Evolutionary conservation across 1,140 invertebrate genomes (phyloP).

Genomic region (Drosophila nigromelanica): DNA sequence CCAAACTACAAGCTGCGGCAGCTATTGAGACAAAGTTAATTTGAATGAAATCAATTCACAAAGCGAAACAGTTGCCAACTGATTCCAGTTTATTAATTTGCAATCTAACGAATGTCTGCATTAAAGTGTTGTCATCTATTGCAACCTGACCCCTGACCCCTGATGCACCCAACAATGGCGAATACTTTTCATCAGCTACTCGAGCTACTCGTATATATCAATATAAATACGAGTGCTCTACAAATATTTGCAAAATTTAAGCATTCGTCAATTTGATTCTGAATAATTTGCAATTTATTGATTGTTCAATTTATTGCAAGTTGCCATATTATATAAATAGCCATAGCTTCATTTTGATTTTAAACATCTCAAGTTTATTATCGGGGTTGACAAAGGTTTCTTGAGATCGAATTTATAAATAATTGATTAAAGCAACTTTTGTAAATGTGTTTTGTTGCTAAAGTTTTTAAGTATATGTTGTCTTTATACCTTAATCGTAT

Average conservation of each 20-base stretch:
- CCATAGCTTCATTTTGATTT: not conserved
- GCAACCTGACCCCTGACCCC: not conserved
- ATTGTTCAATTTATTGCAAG: too few species aligned
- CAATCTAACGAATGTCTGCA: conserved; percentile 11
- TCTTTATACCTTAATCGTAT: too few species aligned
- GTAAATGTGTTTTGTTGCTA: too few species aligned
- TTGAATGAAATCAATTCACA: conserved; percentile 35
- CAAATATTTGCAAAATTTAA: conserved; percentile 14
- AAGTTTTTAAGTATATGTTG: too few species aligned
- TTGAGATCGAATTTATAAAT: too few species aligned
- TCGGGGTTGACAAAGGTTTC: too few species aligned
- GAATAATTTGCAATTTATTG: not conserved
- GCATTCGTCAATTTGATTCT: not conserved
- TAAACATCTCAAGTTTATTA: too few species aligned
- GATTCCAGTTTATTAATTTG: conserved; percentile 30
- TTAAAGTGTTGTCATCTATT: conserved; percentile 1
- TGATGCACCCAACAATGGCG: not conserved
- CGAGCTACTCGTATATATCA: not conserved
- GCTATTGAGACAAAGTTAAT: conserved; percentile 28
- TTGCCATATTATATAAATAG: not conserved
- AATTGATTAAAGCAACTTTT: too few species aligned
- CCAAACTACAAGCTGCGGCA: conserved; percentile 8
- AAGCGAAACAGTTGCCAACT: conserved; percentile 1
- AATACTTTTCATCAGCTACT: not conserved
- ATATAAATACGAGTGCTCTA: conserved; percentile 9